Base-by-base conservation (phyloP, 1,140 invertebrate genomes). In the Muscidifurax raptorellus region DNA sequence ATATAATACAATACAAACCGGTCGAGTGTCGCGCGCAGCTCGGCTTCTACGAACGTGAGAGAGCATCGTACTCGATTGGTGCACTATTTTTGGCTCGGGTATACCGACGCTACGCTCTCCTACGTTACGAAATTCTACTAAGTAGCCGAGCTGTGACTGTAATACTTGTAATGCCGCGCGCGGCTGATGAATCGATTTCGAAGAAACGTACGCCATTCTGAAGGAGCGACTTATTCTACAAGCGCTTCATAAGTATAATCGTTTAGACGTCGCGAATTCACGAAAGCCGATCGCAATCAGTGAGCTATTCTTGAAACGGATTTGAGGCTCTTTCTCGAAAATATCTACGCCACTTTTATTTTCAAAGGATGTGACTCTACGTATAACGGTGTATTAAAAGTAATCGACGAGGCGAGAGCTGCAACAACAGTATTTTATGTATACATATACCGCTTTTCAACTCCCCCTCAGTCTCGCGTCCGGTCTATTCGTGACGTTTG, bases 241-340 rank as follows among this genome's bases (percentile, higher is more conserved):
- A 67, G 36, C 2, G 5, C 40, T 22, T 7, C 40, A 9, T 78
- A 66, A 76, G 36, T 78, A 78, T n/a, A n/a, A n/a, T 30, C 75
- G 44, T 22, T 77, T 44, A 28, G 27, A 6, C 69, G 30, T 18
- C 69, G 69, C 69, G 69, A 28, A 72, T 72, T 72, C 13, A 72
- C 27, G 44, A 25, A 28, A 74, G 30, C 27, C 4, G 77, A 79
- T 66, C n/a, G 77, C 77, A 79, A 79, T 79, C 77, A 79, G 77
- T 66, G 52, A 66, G 59, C 77, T 66, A 79, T 79, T 79, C 15
- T 47, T 4, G 44, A 22, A 59, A 59, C 22, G 22, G 52, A 59
- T 59, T 59, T 59, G 3, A n/a, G 36, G 36, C 18, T 52, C 18
- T 18, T 52, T 52, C 18, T 52, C 47, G 47, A 52, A 52, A 52